phyloP scores from a whole-genome alignment of 23 tunicate genomes.

The Aplidium turbinatum region DNA sequence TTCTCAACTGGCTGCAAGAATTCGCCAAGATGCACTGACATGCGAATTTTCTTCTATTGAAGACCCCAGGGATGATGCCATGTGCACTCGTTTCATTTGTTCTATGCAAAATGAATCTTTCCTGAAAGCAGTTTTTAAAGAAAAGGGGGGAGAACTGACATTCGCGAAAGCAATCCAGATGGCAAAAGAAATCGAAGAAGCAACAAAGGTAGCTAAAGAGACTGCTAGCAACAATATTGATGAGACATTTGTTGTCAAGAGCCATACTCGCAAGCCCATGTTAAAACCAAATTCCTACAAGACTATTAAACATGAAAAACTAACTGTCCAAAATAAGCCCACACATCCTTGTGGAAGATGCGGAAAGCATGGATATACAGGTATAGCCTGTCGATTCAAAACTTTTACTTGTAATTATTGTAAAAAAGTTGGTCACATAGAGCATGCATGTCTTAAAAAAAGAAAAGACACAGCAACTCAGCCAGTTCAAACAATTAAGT shows the following conservation, averaged over 20 bases:
- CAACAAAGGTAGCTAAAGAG: constrained; percentile 48
- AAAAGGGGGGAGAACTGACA: constrained; percentile 34
- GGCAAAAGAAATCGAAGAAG: constrained; percentile 33
- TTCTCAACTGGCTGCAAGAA: constrained; percentile 39
- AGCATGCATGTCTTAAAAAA: too few relatives aligned
- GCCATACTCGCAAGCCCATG: too few relatives aligned
- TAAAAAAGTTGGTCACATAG: too few relatives aligned
- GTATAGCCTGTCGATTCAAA: too few relatives aligned
- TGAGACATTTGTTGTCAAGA: not conserved
- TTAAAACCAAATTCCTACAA: too few relatives aligned
- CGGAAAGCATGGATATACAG: too few relatives aligned
- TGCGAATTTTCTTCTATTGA: constrained; percentile 33
- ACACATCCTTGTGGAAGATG: too few relatives aligned
- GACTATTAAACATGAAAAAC: too few relatives aligned
- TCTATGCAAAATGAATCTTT: constrained; percentile 39
- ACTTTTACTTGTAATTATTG: too few relatives aligned
- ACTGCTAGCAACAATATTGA: constrained; percentile 7
- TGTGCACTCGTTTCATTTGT: constrained; percentile 49
- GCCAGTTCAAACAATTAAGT: too few relatives aligned
- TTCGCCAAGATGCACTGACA: constrained; percentile 43
- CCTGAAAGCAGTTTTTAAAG: constrained; percentile 42
- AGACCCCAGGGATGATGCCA: constrained; percentile 42
- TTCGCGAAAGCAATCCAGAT: constrained; percentile 41
- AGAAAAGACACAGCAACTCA: too few relatives aligned
- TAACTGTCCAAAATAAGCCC: too few relatives aligned